Base-by-base conservation (phyloP, 2,797 vertebrate species). In the Pseudocheirus occidentalis region DNA sequence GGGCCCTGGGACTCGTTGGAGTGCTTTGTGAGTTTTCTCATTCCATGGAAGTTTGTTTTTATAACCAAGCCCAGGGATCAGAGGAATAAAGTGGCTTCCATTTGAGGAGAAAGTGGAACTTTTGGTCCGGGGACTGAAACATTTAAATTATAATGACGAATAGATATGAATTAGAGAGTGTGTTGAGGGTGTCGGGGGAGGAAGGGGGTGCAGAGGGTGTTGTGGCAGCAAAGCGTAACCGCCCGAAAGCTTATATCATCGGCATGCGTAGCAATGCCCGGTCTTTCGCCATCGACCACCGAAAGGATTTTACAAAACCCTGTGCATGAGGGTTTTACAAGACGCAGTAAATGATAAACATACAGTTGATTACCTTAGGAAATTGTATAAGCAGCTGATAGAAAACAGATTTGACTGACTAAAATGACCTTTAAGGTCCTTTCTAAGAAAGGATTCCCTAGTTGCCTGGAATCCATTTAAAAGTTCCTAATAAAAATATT, bases 31-130 rank as follows among this genome's bases (percentile, higher is more conserved):
- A 62, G 34, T 73, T n/a, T 21, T 21, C 21, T 73, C 34, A 7
- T 73, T 73, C n/a, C 62, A 59, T 92, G 9, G 46, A 96, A 46
- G 10, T 92, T 95, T 81, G 14, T 66, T 66, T 96, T 91, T 91
- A 90, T 91, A 91, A 27, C 4, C 57, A 56, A n/a, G 46, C 94
- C 93, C 96, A 66, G 58, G 91, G 10, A 95, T 89, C 40, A 89
- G 92, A 66, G 59, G 55, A 5, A 54, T 92, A 3, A 93, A 92
- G 31, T 50, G 91, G 81, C 92, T 96, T 95, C 73, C 90, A 0
- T 28, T 95, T 62, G 90, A 90, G 96, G 90, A 46, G 54, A 81
- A 28, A 93, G 89, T 92, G 91, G 92, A 93, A 1, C 90, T 12
- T 56, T 21, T 52, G 89, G 53, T 24, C 40, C 54, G 27, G 40